Evolutionary conservation across 2,113 vertebrate species (phyloP), one percentile per base, ranked within the genome.

Genomic region (Etia nguti): DNA sequence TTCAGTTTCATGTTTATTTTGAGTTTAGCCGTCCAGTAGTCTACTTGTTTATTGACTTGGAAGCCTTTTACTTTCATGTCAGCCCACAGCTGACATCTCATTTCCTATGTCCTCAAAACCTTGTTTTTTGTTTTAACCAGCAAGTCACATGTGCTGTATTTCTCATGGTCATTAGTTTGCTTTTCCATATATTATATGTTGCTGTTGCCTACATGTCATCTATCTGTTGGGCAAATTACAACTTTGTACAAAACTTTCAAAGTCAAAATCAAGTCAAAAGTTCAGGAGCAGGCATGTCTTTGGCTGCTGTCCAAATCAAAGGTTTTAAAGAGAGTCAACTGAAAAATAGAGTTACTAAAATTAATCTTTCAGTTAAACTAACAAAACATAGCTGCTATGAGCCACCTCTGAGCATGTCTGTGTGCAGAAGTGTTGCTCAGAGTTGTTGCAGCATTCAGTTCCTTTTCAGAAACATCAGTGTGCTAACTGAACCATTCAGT

Each of bases 31-130:
- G 3, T 81, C 18, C 55, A 60, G 3, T 50, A n/a, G 2, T 59
- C 46, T 88, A 38, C n/a, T 36, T 73, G 70, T 84, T 82, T 65
- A 59, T 56, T 77, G 18, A 38, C 18, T 24, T 24, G 3, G 16
- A 20, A 31, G 20, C 36, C 34, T 73, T 88, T 85, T 22, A 3
- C 38, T 80, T 70, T 31, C 59, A 62, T 29, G 12, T 82, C 79
- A 65, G 18, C 18, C 22, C 22, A 29, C 22, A 54, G 7, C 1
- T 13, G 50, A 80, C 16, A 54, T 7, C 4, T 41, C 8, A 31
- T 65, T 18, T 43, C 5, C 34, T 1, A 6, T 46, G 54, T 6
- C 11, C 12, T 41, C 31, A 48, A 34, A 46, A 1, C 2, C 0
- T 59, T 2, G 2, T 6, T 18, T 82, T 73, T 56, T 29, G 15